phyloP scores from a whole-genome alignment of 2,797 vertebrate species.

The Phataginus tetradactyla region DNA sequence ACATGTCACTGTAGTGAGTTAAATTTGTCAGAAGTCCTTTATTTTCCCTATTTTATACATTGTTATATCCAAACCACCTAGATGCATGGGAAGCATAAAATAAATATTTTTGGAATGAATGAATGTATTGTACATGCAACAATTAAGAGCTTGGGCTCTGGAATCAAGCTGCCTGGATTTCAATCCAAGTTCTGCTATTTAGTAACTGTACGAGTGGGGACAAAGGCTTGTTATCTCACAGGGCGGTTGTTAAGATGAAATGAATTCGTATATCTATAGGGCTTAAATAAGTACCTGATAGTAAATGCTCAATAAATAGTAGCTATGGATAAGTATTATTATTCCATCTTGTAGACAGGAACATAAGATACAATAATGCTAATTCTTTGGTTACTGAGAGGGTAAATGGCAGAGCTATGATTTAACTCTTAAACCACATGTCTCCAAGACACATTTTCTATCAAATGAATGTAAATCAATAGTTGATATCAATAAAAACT shows the following conservation, averaged over 20 bases:
- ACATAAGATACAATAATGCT: background rate
- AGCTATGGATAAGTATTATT: background rate
- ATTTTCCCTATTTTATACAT: background rate
- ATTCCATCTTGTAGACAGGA: background rate
- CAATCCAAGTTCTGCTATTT: slow-evolving; percentile 1
- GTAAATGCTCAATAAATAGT: background rate
- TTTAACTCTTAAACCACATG: background rate
- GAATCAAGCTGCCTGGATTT: background rate
- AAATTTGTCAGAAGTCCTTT: slow-evolving; percentile 10
- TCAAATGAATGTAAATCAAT: background rate
- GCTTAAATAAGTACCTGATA: background rate
- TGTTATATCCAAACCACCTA: background rate
- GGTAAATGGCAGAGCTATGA: background rate
- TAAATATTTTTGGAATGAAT: slow-evolving; percentile 18
- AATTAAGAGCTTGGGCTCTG: background rate
- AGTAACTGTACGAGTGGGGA: background rate
- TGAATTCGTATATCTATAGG: background rate
- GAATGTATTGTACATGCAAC: background rate
- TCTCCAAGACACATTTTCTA: background rate
- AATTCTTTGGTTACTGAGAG: background rate
- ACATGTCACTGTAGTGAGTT: background rate
- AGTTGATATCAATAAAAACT: background rate
- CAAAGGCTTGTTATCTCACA: background rate
- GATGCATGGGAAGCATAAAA: background rate
- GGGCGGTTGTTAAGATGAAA: background rate